Evolutionary conservation across 2,888 invertebrate species (phyloP), one percentile per base, ranked within the genome.

Genomic region (Nomada lathburiana): DNA sequence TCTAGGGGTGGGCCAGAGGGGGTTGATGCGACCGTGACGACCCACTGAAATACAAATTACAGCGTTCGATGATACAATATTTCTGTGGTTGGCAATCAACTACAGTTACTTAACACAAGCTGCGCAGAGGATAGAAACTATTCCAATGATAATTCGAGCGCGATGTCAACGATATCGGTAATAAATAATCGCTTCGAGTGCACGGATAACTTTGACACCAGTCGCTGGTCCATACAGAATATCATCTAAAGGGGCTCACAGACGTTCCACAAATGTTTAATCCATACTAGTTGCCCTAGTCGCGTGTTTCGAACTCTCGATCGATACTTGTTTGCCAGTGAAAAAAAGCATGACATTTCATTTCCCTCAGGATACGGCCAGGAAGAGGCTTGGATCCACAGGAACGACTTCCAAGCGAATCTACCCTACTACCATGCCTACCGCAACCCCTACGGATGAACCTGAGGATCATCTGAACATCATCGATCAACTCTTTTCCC

Each of bases 351-450:
- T 29, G 29, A 36, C 7, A 7, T 7, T 36, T 36, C 18, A 18
- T n/a, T 53, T 53, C 20, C 53, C n/a, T 16, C 80, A 93, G 93
- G 90, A 76, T 93, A 92, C 62, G 92, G 91, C 2, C 91, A 92
- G 53, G 93, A 93, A 0, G 93, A 93, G 1, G 88, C 89, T 29
- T 94, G 93, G 93, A 86, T 87, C 42, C 93, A 93, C 80, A 90
- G 93, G 68, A 93, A 91, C 72, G 94, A 94, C 65, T 79, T 90
- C 42, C 87, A 83, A 18, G 82, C 82, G 47, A 82, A 86, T 62
- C 63, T 76, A 29, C 82, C 47, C 16, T 89, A 82, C 50, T 91
- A 89, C 80, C 86, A 89, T n/a, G 88, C 83, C 52, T 88, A 89
- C 55, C 90, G 88, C 36, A 80, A 88, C 52, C 87, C 88, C 10